phyloP scores from a whole-genome alignment of 2,888 invertebrate genomes.

The Dromius quadrimaculatus region DNA sequence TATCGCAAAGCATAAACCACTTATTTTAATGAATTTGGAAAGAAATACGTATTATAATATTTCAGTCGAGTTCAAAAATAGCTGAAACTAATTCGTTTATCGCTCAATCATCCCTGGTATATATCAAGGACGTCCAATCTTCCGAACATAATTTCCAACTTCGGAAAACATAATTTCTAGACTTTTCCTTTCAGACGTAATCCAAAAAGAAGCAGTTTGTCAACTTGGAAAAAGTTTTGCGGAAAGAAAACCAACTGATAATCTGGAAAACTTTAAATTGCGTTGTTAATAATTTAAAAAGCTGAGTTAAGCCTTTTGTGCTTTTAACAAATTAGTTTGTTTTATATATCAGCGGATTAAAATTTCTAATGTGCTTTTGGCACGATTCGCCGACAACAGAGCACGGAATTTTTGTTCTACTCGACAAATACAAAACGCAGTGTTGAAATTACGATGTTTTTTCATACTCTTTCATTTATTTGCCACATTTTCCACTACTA shows the following conservation, averaged over 20 bases:
- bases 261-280: slow-evolving; percentile 43
- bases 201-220: slow-evolving; percentile 44
- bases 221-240: slow-evolving; percentile 24
- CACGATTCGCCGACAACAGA: slow-evolving; percentile 16
- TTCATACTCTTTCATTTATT: no score
- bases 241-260: slow-evolving; percentile 34
- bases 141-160: slow-evolving; percentile 18
- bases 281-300: slow-evolving; percentile 42
- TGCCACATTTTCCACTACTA: no score
- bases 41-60: neutral
- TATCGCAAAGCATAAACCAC: no score
- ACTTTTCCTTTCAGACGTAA: slow-evolving; percentile 31
- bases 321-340: slow-evolving; percentile 45
- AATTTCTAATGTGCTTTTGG: slow-evolving; percentile 36
- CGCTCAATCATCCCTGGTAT: slow-evolving; percentile 12
- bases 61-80: neutral
- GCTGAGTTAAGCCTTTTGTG: slow-evolving; percentile 32
- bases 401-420: slow-evolving; percentile 9
- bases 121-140: slow-evolving; percentile 11
- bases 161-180: slow-evolving; percentile 38
- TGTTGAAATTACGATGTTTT: slow-evolving; percentile 3
- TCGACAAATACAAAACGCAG: slow-evolving; percentile 11
- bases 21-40: no score
- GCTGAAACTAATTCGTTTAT: slow-evolving; percentile 18
- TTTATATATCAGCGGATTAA: slow-evolving; percentile 42